Evolutionary conservation across 64 coral and sea anemone genomes (phyloP).

Genomic region (Porites australiensis): DNA sequence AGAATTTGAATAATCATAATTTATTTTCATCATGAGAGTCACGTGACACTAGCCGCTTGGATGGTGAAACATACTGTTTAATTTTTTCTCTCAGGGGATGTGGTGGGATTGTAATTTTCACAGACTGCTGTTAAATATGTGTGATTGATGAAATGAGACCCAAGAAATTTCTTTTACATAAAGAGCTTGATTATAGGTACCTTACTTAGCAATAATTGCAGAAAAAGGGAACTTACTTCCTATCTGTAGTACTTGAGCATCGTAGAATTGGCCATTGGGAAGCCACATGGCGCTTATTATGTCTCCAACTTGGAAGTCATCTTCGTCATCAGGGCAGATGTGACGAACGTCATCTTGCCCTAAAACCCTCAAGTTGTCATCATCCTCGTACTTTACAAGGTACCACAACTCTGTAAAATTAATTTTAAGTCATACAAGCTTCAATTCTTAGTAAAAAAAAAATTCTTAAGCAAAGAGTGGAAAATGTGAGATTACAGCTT

Average conservation of each 20-base stretch:
- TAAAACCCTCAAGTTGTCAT: slow-evolving; percentile 66
- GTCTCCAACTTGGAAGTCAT: slow-evolving; percentile 58
- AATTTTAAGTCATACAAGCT: neutral
- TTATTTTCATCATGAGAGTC: too few species aligned
- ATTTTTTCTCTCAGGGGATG: too few species aligned
- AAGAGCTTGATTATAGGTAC: neutral
- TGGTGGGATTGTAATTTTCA: too few species aligned
- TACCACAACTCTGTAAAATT: slow-evolving; percentile 47
- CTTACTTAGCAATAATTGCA: neutral
- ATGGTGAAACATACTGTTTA: too few species aligned
- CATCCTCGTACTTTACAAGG: slow-evolving; percentile 76
- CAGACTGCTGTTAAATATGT: too few species aligned
- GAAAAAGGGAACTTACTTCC: slow-evolving; percentile 34
- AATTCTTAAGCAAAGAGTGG: neutral
- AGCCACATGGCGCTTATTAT: slow-evolving; percentile 69
- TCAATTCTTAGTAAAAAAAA: neutral
- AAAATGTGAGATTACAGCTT: neutral
- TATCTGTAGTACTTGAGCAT: slow-evolving; percentile 51
- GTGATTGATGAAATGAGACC: too few species aligned
- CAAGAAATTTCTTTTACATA: neutral
- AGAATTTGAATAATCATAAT: too few species aligned
- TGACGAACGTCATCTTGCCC: slow-evolving; percentile 46
- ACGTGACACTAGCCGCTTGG: too few species aligned
- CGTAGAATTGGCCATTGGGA: slow-evolving; percentile 65
- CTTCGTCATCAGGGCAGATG: slow-evolving; percentile 58